These are phyloP conservation scores for Drosophila paulistorum DNA, from an alignment of 1,140 invertebrate species.

Conservation along the genomic window DNA sequence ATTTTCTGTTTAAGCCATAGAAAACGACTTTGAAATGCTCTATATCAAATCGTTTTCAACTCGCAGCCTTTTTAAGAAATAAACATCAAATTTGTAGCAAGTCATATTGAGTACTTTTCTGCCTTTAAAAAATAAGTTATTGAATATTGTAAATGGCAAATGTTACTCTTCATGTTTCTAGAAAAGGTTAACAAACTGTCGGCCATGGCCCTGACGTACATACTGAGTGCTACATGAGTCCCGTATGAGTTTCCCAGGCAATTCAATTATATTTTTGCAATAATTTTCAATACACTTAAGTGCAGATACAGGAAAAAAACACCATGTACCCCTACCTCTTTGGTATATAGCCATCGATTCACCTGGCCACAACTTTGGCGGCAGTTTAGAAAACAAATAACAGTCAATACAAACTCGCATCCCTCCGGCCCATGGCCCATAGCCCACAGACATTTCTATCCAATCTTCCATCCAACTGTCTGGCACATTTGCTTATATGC, in stretches of 20 bases:
- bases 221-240: slow-evolving; percentile 25
- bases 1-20: slow-evolving; percentile 23
- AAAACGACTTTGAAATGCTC: not conserved
- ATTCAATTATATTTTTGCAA: slow-evolving; percentile 81
- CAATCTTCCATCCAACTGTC: slow-evolving; percentile 10
- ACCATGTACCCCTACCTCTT: not conserved
- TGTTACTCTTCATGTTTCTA: too few species aligned
- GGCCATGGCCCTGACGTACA: not conserved
- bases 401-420: slow-evolving; percentile 58
- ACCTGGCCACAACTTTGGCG: slow-evolving; percentile 56
- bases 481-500: slow-evolving; percentile 60
- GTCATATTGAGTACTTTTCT: too few species aligned
- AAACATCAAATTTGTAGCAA: too few species aligned
- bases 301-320: slow-evolving; percentile 49
- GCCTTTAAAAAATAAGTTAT: too few species aligned
- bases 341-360: not conserved
- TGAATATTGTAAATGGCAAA: too few species aligned
- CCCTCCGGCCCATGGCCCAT: not conserved
- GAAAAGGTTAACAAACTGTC: slow-evolving; percentile 10
- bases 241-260: slow-evolving; percentile 55
- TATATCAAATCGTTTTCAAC: not conserved
- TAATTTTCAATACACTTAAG: slow-evolving; percentile 82
- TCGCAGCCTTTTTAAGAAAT: too few species aligned
- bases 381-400: slow-evolving; percentile 80
- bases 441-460: not conserved